These are phyloP conservation scores for Stenolophus ochropezus DNA, from an alignment of 2,888 invertebrate species.

Conservation along the genomic window DNA sequence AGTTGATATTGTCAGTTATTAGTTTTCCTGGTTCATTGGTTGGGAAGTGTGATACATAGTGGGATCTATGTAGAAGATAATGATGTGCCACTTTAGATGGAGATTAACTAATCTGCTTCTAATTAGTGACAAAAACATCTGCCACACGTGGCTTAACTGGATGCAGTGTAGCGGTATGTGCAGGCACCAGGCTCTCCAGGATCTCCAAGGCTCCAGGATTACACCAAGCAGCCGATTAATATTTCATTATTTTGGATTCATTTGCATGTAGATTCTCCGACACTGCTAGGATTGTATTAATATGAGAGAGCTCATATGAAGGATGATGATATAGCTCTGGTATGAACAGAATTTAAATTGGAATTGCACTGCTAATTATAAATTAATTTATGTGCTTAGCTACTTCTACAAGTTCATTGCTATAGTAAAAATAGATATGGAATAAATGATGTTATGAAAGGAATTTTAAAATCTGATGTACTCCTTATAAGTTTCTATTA, in stretches of 20 bases:
- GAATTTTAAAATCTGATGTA: too few species aligned
- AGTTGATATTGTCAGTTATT: too few species aligned
- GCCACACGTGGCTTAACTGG: slow-evolving; percentile 36
- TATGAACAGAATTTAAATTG: not conserved
- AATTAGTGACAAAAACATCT: slow-evolving; percentile 49
- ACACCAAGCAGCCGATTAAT: slow-evolving; percentile 1
- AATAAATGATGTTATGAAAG: too few species aligned
- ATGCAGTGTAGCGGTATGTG: not conserved
- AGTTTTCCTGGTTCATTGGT: too few species aligned
- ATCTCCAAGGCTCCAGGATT: not conserved
- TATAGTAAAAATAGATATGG: too few species aligned
- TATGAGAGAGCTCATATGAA: not conserved
- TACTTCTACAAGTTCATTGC: not conserved
- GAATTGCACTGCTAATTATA: not conserved
- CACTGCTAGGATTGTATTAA: not conserved
- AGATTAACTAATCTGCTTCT: slow-evolving; percentile 46
- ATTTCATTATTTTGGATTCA: slow-evolving; percentile 21
- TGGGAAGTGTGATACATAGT: too few species aligned
- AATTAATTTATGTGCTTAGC: not conserved
- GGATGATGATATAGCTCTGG: not conserved
- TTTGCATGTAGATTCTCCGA: slow-evolving; percentile 8
- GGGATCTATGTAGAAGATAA: slow-evolving; percentile 29
- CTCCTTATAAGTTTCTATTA: too few species aligned
- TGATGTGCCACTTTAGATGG: slow-evolving; percentile 50
- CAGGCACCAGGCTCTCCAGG: too few species aligned